Percentiles rank a stretch among this genome's conserved stretches.
Evolutionary conservation across 2,797 vertebrate species (phyloP).

Genomic region (Muraenolepis orangiensis): DNA sequence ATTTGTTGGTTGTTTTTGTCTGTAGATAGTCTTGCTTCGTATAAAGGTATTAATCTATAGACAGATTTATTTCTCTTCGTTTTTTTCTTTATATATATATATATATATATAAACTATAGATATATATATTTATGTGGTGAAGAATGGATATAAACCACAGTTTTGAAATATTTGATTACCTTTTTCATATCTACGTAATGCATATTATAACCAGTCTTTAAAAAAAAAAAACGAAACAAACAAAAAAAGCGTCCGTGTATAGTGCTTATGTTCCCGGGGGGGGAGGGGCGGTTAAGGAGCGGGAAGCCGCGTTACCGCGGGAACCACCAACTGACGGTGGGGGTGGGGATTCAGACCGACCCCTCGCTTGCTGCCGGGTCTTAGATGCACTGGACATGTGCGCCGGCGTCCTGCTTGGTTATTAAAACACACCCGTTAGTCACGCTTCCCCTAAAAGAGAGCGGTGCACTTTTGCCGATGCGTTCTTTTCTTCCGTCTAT

Average conservation of each 20-base stretch:
- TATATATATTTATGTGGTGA: constrained; percentile 95
- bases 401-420: constrained; percentile 87
- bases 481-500: constrained; percentile 67
- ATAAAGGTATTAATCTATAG: constrained; percentile 82
- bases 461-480: constrained; percentile 93
- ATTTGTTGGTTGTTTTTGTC: constrained; percentile 91
- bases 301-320: constrained; percentile 74
- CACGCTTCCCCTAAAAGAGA: constrained; percentile 89
- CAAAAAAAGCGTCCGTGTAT: constrained; percentile 79
- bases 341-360: constrained; percentile 80
- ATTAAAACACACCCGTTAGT: constrained; percentile 82
- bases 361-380: constrained; percentile 71
- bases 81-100: constrained; percentile 76
- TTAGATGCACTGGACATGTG: constrained; percentile 85
- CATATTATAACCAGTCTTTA: constrained; percentile 94
- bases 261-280: constrained; percentile 92
- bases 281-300: constrained; percentile 81
- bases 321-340: no score
- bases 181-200: constrained; percentile 88
- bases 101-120: constrained; percentile 79
- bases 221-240: constrained; percentile 76
- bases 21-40: constrained; percentile 96
- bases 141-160: constrained; percentile 89
- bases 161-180: constrained; percentile 90
- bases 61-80: constrained; percentile 65